Base-by-base conservation (phyloP, 2,113 vertebrate species). In the Zosterops lateralis region DNA sequence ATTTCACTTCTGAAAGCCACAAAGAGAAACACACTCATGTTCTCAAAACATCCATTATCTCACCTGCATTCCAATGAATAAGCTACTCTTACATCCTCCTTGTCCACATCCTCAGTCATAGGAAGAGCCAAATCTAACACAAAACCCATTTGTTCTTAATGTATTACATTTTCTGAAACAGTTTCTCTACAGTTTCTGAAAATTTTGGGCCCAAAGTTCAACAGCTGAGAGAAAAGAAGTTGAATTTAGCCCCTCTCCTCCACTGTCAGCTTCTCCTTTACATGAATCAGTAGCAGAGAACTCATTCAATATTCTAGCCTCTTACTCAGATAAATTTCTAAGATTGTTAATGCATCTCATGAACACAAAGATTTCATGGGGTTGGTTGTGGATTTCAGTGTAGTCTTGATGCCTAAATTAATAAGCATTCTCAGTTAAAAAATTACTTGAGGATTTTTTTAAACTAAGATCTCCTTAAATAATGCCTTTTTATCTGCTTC, bases 291-390 rank as follows among this genome's bases (percentile, higher is more conserved):
- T 45, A 68, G 34, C 16, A 94, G 17, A 85, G 11, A 74, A 73
- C 28, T 61, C 28, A 68, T 54, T 54, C 26, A 38, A 54, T 70
- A 70, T 20, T 61, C 40, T 40, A 84, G 17, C 9, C n/a, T 25
- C 14, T 65, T 62, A 64, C 15, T 78, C 70, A 68, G 24, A 1
- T 36, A 79, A 51, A 18, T 65, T 84, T 50, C 18, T 75, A 64
- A 79, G 17, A 60, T 3, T 22, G 10, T 40, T 64, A 76, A 48
- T 31, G 53, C n/a, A 50, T 25, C 31, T 40, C 2, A 2, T 16
- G 18, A 75, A 58, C 13, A 85, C 0, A 0, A 51, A 20, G 4
- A 25, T 83, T 91, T 44, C 22, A 58, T 25, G 10, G 21, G 16
- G 6, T 12, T 84, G 50, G 31, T 34, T 77, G 32, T 40, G 34